Percentiles rank a stretch among this genome's conserved stretches.
Conservation (phyloP, 2,113 vertebrate species). For the Trogon melanurus region DNA sequence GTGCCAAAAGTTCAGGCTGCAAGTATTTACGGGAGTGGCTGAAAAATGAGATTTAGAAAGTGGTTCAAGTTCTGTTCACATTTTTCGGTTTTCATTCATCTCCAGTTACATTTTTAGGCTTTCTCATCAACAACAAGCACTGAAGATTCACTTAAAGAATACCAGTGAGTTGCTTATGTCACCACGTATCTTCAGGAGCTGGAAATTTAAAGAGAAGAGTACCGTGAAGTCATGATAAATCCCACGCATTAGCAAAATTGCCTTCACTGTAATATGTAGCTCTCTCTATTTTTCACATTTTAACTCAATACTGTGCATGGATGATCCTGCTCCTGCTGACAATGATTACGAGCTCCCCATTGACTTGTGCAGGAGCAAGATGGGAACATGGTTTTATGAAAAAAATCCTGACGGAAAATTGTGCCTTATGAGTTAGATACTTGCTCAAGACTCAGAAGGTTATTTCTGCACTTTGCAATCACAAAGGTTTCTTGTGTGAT, state of each 20-base stretch:
- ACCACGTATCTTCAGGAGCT: not conserved
- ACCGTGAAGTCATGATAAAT: not conserved
- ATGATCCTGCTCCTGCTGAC: not conserved
- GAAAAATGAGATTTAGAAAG: conserved; percentile 52
- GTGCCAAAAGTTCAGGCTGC: conserved; percentile 38
- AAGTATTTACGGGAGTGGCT: conserved; percentile 36
- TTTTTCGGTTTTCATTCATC: conserved; percentile 65
- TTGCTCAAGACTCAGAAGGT: not conserved
- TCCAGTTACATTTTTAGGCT: conserved; percentile 13
- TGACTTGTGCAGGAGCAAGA: not conserved
- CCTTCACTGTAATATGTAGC: not conserved
- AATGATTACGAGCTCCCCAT: not conserved
- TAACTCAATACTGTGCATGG: not conserved
- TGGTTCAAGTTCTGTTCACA: conserved; percentile 10
- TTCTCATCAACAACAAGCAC: not conserved
- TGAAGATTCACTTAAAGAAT: not conserved
- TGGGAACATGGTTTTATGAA: not conserved
- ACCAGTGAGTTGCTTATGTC: not conserved
- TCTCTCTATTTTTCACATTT: not conserved
- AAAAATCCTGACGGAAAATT: accelerated
- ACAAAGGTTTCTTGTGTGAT: not conserved
- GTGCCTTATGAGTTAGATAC: not conserved
- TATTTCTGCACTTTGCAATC: not conserved
- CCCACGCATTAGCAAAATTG: not conserved
- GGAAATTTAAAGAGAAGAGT: not conserved